Percentiles rank a stretch among this genome's conserved stretches.
Evolutionary conservation across 2,797 vertebrate species (phyloP).

Genomic region (Fistularia commersonii): DNA sequence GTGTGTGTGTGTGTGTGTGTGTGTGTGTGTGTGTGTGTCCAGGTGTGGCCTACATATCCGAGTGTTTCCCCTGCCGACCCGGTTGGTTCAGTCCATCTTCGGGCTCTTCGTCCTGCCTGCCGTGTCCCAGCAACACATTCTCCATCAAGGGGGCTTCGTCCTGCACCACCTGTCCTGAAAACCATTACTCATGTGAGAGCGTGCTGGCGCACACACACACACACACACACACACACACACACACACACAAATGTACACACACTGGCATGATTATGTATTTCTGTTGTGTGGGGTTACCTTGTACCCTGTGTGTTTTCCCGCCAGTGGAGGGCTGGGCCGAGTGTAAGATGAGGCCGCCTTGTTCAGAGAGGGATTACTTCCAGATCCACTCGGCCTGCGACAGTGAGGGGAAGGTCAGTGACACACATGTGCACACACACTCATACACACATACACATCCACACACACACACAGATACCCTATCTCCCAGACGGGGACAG

Average conservation of each 20-base stretch:
- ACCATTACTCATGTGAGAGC: conserved; percentile 91
- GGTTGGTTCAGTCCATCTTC: conserved; percentile 86
- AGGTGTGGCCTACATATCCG: conserved; percentile 96
- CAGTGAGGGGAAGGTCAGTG: conserved; percentile 88
- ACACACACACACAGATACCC: background rate
- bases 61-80: conserved; percentile 92
- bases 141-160: conserved; percentile 86
- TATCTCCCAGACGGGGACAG: too few species aligned
- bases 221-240: background rate
- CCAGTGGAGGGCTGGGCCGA: conserved; percentile 87
- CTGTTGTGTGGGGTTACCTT: background rate
- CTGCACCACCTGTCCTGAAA: conserved; percentile 81
- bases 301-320: conserved; percentile 14
- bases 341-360: conserved; percentile 82
- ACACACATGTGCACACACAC: background rate
- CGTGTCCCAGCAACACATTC: conserved; percentile 88
- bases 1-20: background rate
- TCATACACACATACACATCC: background rate
- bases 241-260: background rate
- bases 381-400: conserved; percentile 94
- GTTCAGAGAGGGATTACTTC: conserved; percentile 89
- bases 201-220: conserved; percentile 15
- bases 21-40: conserved; percentile 5
- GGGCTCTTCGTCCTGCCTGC: conserved; percentile 84
- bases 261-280: background rate